These are phyloP conservation scores for Actinopyga echinites DNA, from an alignment of 53 echinoderm and acorn worm species.

Conservation along the genomic window DNA sequence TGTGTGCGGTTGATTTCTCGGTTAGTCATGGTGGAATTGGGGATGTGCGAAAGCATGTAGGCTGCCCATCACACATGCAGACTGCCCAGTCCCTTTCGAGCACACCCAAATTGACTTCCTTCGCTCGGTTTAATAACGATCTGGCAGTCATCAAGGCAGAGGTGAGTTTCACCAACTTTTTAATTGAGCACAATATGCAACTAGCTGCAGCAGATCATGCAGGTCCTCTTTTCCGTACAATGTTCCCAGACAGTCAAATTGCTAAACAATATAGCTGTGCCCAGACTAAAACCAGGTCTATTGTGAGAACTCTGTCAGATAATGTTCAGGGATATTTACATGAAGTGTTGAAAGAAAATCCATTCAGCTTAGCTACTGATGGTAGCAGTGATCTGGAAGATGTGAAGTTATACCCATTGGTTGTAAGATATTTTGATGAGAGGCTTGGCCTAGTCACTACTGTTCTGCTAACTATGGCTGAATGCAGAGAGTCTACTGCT, in stretches of 20 bases:
- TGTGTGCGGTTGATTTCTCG: too few species aligned
- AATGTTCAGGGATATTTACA: neutral
- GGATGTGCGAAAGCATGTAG: too few species aligned
- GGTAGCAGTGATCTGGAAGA: conserved; percentile 58
- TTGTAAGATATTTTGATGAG: conserved; percentile 58
- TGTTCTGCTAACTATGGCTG: conserved; percentile 42
- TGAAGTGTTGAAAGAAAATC: conserved; percentile 2
- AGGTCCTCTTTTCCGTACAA: neutral
- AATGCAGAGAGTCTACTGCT: conserved; percentile 40
- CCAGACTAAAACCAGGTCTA: neutral
- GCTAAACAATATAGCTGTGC: neutral
- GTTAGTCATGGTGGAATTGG: too few species aligned
- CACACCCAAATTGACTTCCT: neutral
- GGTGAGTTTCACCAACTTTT: conserved; percentile 13
- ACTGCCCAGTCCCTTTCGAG: too few species aligned
- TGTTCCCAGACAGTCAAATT: conserved; percentile 1
- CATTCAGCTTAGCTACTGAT: conserved; percentile 39
- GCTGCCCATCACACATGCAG: too few species aligned
- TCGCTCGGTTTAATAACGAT: conserved; percentile 7
- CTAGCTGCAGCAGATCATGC: neutral
- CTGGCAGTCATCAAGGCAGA: too few species aligned
- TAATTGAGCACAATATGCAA: conserved; percentile 13
- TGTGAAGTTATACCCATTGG: conserved; percentile 59
- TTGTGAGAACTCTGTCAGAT: neutral
- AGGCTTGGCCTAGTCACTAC: conserved; percentile 21